These are phyloP conservation scores for Caretta caretta DNA, from an alignment of 2,113 vertebrate genomes.

Conservation along the genomic window DNA sequence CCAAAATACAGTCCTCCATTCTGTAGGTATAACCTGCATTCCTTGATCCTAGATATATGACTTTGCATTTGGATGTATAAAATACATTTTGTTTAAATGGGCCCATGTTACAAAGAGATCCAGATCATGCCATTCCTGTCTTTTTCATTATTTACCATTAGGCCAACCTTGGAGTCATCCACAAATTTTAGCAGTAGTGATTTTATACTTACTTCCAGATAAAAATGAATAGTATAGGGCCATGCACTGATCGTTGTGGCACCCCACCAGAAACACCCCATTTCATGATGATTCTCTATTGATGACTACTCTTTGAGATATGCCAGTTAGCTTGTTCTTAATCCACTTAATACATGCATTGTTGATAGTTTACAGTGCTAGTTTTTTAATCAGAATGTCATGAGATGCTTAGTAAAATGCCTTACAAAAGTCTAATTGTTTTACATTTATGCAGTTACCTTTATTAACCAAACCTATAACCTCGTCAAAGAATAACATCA, in stretches of 20 bases:
- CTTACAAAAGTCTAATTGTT: background rate
- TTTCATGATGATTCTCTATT: slow-evolving; percentile 32
- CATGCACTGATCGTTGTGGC: background rate
- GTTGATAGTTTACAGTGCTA: accelerated
- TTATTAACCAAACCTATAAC: background rate
- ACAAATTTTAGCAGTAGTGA: background rate
- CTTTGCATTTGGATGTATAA: background rate
- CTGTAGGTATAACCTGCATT: background rate
- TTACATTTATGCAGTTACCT: background rate
- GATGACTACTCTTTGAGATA: background rate
- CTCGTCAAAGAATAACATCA: background rate
- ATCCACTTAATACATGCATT: accelerated
- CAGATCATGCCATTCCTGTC: background rate
- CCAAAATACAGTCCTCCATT: background rate
- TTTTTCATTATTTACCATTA: background rate
- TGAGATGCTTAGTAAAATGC: background rate
- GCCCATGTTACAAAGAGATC: background rate
- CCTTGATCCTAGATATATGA: background rate
- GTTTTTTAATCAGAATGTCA: background rate
- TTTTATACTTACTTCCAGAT: background rate
- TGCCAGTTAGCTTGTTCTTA: background rate
- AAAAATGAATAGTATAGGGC: background rate
- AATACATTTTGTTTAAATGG: background rate
- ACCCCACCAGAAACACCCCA: background rate
- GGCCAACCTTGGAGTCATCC: background rate